Evolutionary conservation across 2,113 vertebrate species (phyloP), one percentile per base, ranked within the genome.

Genomic region (Eurypyga helias): DNA sequence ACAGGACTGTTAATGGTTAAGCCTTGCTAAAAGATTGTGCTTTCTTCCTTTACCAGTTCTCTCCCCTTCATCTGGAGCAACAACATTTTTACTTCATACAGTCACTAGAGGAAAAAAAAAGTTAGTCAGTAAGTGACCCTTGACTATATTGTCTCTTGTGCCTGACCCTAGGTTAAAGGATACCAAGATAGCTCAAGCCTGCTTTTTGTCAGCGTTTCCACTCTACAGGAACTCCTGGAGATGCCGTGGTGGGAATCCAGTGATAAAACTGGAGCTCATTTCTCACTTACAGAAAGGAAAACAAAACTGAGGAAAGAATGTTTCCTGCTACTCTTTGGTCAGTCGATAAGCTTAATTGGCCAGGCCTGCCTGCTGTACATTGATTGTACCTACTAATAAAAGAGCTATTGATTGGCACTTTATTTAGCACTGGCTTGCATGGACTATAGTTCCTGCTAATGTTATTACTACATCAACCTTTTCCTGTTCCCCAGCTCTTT

Each of bases 351-450:
- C 98, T 98, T 98, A 98, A 99, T 98, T 99, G 99, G 98, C 98
- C 97, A 96, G 97, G 98, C 97, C 98, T 98, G 98, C 98, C 98
- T 98, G 98, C 92, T 96, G 91, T 96, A 78, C 98, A 98, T 99
- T 98, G 98, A 99, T 99, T 99, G 98, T 87, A 86, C 97, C 98
- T 98, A 95, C 98, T 98, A 98, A 98, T 98, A 99, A 99, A 99
- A 98, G 98, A 97, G 96, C 97, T 98, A 98, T 98, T 98, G 99
- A 99, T 99, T 98, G 98, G 98, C 98, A 98, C 98, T 97, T 98
- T 98, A 98, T 98, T 98, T 98, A 98, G 98, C 97, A 95, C 96
- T 95, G 97, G 97, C 98, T 98, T 62, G 87, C 93, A 87, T 94
- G 93, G 97, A 94, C 95, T 94, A 93, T 92, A 93, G 96, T 98